phyloP scores from a whole-genome alignment of 2,888 invertebrate species.

The Cephus nigrinus region DNA sequence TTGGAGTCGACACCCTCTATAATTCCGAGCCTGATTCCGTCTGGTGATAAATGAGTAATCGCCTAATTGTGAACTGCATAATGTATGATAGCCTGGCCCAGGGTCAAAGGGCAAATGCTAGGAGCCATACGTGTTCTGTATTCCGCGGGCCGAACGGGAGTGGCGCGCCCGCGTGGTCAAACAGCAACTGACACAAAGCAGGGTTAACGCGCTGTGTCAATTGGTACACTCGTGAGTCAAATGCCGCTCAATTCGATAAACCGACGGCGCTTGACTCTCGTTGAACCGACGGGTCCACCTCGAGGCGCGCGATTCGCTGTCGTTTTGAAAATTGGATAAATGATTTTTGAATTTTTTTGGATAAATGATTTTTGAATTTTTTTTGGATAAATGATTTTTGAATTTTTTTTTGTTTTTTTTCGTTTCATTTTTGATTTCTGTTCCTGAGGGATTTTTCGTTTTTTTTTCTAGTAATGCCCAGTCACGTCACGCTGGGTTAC shows the following conservation, averaged over 20 bases:
- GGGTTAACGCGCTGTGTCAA: constrained; percentile 64
- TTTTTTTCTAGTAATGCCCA: too few relatives aligned
- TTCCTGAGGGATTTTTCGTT: too few relatives aligned
- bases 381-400: too few relatives aligned
- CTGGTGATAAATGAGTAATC: constrained; percentile 40
- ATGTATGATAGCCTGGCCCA: constrained; percentile 31
- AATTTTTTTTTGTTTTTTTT: too few relatives aligned
- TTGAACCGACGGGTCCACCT: constrained; percentile 33
- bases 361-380: too few relatives aligned
- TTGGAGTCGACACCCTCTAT: too few relatives aligned
- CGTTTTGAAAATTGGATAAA: too few relatives aligned
- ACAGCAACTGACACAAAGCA: constrained; percentile 56
- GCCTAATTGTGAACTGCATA: constrained; percentile 46
- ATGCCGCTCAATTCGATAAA: constrained; percentile 46
- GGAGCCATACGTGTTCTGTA: constrained; percentile 20
- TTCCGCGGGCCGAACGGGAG: not conserved
- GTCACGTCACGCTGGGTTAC: too few relatives aligned
- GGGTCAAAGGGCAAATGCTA: constrained; percentile 46
- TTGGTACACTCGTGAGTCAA: constrained; percentile 43
- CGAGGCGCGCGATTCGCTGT: not conserved
- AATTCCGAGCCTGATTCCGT: not conserved
- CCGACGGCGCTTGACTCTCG: constrained; percentile 38
- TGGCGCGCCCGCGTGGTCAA: constrained; percentile 48
- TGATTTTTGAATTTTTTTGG: too few relatives aligned
- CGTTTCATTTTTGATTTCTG: too few relatives aligned